Percentiles rank a stretch among this genome's conserved stretches.
These are phyloP conservation scores for Episyrphus balteatus DNA, from an alignment of 1,140 invertebrate species.

Conservation along the genomic window DNA sequence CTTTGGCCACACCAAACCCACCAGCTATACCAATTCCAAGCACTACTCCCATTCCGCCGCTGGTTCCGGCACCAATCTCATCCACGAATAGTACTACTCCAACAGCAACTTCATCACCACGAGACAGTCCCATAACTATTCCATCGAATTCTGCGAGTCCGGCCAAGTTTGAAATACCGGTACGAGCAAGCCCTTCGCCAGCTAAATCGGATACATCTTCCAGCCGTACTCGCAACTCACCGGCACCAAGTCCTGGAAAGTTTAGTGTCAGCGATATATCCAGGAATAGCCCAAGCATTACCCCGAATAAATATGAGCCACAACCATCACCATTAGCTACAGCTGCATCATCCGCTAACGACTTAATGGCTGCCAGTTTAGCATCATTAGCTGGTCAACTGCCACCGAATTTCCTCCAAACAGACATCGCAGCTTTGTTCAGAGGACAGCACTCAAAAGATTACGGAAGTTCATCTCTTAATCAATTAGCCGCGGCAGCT, in stretches of 20 bases:
- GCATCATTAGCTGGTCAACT: constrained; percentile 29
- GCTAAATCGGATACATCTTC: constrained; percentile 32
- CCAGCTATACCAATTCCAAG: not conserved
- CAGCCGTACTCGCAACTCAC: constrained; percentile 27
- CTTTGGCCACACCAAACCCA: constrained; percentile 26
- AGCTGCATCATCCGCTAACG: constrained; percentile 25
- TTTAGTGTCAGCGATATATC: constrained; percentile 32
- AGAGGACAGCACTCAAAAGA: constrained; percentile 25
- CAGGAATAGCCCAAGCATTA: constrained; percentile 32
- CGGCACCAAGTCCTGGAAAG: constrained; percentile 30
- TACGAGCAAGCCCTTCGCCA: constrained; percentile 31
- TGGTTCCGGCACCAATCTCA: not conserved
- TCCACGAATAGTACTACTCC: not conserved
- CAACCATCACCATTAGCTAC: constrained; percentile 7
- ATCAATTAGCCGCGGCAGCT: constrained; percentile 29
- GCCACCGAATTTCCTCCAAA: constrained; percentile 28
- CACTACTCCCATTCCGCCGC: constrained; percentile 7
- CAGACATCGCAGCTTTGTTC: constrained; percentile 24
- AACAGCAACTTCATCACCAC: constrained; percentile 16
- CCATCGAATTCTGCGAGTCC: constrained; percentile 34
- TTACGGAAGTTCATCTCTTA: constrained; percentile 28
- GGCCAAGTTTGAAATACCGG: constrained; percentile 32
- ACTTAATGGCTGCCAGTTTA: constrained; percentile 33
- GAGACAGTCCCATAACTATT: constrained; percentile 33
- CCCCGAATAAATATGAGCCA: constrained; percentile 26